phyloP scores from a whole-genome alignment of 2,888 invertebrate species.

The Pristionchus entomophagus region DNA sequence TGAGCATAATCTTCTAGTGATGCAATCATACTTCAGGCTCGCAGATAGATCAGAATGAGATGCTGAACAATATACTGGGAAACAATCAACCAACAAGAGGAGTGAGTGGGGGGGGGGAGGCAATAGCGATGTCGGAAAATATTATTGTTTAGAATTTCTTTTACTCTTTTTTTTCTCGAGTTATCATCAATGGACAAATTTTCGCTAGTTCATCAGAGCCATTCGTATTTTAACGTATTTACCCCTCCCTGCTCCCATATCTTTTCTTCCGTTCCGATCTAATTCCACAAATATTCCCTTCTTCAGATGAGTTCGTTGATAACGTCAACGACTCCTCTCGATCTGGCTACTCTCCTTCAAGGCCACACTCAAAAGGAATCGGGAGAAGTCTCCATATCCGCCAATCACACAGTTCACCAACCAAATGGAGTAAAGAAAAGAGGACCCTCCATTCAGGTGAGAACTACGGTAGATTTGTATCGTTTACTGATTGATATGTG shows the following conservation, averaged over 20 bases:
- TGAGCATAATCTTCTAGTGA: neutral
- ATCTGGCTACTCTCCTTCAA: neutral
- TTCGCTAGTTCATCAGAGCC: too few species aligned
- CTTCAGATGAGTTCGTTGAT: neutral
- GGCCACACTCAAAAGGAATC: neutral
- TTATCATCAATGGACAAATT: too few species aligned
- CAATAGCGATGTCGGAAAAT: too few species aligned
- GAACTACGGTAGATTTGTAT: neutral
- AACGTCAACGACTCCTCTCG: neutral
- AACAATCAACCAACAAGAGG: neutral
- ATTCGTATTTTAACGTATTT: too few species aligned
- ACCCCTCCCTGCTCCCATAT: neutral
- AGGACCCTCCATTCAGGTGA: neutral
- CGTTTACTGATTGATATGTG: neutral
- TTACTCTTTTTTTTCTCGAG: too few species aligned
- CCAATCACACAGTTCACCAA: neutral
- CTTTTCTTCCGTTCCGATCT: neutral
- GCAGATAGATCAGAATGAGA: neutral
- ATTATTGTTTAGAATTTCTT: too few species aligned
- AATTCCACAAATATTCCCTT: neutral
- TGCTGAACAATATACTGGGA: neutral
- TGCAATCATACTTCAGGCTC: neutral
- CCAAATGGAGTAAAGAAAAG: neutral
- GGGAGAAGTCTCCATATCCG: neutral
- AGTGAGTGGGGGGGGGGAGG: neutral